A percentile compares a stretch with the other conserved stretches of the same genome.
These are phyloP conservation scores for Heliangelus exortis DNA, from an alignment of 2,797 vertebrate species.

Conservation along the genomic window DNA sequence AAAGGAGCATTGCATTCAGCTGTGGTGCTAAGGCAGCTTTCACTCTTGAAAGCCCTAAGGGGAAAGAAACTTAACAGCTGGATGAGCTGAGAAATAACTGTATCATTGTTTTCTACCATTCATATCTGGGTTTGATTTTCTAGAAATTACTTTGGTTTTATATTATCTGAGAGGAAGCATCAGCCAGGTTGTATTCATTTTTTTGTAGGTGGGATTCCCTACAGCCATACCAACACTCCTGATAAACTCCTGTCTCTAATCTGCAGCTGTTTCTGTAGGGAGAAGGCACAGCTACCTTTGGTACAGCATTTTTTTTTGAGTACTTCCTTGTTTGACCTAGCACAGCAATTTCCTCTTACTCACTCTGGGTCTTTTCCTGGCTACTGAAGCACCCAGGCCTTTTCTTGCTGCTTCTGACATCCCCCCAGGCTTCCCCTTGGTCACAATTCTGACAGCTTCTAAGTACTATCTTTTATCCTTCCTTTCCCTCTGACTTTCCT, in stretches of 20 bases:
- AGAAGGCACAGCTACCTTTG: background rate
- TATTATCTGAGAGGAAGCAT: background rate
- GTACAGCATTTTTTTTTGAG: background rate
- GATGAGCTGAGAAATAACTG: background rate
- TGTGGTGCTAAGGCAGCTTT: background rate
- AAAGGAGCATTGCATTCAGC: accelerated
- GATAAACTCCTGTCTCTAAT: background rate
- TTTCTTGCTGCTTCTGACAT: background rate
- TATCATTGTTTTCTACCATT: background rate
- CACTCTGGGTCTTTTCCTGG: background rate
- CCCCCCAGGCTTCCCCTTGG: background rate
- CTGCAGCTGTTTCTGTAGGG: background rate
- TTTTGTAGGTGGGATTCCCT: background rate
- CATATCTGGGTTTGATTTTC: background rate
- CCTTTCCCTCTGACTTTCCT: background rate
- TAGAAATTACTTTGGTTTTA: background rate
- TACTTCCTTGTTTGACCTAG: background rate
- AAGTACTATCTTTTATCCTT: background rate
- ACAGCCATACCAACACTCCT: background rate
- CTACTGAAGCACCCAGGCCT: background rate
- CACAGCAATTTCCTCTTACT: background rate
- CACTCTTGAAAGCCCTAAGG: background rate
- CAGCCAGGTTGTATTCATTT: background rate
- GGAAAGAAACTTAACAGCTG: background rate
- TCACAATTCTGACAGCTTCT: background rate